Conservation (phyloP, 2,797 vertebrate genomes). For the Varecia variegata region DNA sequence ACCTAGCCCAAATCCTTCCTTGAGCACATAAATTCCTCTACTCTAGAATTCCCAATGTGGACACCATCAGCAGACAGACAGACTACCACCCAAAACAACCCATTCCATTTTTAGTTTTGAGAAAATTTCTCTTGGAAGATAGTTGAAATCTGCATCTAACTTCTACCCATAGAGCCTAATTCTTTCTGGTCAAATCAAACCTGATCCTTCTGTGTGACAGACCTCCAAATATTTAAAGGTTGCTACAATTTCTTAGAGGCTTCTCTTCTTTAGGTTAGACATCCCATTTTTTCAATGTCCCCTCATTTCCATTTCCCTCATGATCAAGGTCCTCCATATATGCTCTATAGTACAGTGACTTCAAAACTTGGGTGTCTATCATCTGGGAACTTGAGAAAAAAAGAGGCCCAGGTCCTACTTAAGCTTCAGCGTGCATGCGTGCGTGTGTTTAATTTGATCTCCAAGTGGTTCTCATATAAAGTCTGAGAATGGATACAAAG, state of each 20-base stretch:
- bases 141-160: background rate
- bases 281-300: background rate
- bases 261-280: background rate
- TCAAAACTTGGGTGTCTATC: background rate
- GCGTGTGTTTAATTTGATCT: background rate
- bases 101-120: background rate
- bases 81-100: background rate
- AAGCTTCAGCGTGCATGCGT: background rate
- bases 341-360: background rate
- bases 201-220: background rate
- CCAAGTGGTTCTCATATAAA: background rate
- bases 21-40: background rate
- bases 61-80: background rate
- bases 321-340: background rate
- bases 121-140: background rate
- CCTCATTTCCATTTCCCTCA: background rate
- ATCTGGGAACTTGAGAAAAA: background rate
- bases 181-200: conserved; percentile 3
- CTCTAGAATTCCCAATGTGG: background rate
- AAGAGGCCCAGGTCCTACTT: background rate
- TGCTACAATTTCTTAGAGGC: background rate
- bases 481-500: background rate
- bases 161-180: background rate
- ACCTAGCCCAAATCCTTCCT: background rate
- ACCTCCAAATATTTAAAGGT: background rate